Evolutionary conservation across 1,140 invertebrate species (phyloP).

Genomic region (Temnothorax nylanderi): DNA sequence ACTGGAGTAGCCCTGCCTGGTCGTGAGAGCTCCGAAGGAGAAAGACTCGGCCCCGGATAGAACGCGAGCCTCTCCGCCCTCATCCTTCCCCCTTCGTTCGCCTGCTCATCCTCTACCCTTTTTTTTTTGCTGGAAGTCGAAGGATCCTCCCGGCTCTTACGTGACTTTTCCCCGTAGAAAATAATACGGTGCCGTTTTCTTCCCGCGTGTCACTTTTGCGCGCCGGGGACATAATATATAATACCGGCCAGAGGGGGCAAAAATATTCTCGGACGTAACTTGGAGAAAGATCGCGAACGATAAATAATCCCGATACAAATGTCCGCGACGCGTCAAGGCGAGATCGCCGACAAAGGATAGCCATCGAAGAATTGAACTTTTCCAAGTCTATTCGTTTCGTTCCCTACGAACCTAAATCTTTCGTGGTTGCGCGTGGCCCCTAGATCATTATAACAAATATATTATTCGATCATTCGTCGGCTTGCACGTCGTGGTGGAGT

Average conservation of each 20-base stretch:
- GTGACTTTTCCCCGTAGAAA: slow-evolving; percentile 48
- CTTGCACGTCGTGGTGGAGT: too few relatives aligned
- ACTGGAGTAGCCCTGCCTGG: slow-evolving; percentile 70
- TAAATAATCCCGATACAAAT: slow-evolving; percentile 42
- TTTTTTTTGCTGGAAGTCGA: slow-evolving; percentile 62
- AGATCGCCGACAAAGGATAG: slow-evolving; percentile 10
- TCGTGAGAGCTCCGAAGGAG: slow-evolving; percentile 58
- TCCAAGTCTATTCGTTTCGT: neutral
- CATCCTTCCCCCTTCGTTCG: neutral
- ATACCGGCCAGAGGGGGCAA: neutral
- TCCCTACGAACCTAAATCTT: neutral
- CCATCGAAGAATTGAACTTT: neutral
- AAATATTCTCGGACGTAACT: slow-evolving; percentile 39
- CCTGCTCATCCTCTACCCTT: slow-evolving; percentile 53
- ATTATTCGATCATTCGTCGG: too few relatives aligned
- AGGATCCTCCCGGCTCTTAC: slow-evolving; percentile 62
- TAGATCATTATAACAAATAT: neutral
- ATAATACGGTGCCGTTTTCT: slow-evolving; percentile 20
- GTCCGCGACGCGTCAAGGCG: slow-evolving; percentile 11
- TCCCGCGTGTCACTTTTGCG: slow-evolving; percentile 8
- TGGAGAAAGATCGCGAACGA: slow-evolving; percentile 24
- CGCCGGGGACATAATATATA: slow-evolving; percentile 37
- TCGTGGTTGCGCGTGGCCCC: neutral
- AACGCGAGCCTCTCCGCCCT: neutral
- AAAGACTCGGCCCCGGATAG: slow-evolving; percentile 48